Base-by-base conservation (phyloP, 2,888 invertebrate genomes). In the Nipponacmea schrenckii region DNA sequence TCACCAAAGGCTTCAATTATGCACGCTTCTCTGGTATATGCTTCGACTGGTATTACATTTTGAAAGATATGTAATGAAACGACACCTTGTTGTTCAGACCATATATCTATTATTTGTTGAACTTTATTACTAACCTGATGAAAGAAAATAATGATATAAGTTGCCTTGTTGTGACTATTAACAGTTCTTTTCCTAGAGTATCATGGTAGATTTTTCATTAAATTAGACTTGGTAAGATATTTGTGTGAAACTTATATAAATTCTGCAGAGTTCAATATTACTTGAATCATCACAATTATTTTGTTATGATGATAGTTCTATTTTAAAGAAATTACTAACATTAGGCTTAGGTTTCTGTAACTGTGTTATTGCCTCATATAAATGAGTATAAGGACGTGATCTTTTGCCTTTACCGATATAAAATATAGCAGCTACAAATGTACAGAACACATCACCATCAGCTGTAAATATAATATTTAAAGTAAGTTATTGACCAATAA, bases 331-430 rank as follows among this genome's bases (percentile, higher is more conserved):
- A 17, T 14, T n/a, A 45, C 67, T 26, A 72, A 82, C 83, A 77
- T 83, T 80, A 46, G 65, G 64, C 56, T 70, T 71, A 3, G 77
- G 77, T 70, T 79, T 76, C 17, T 75, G 64, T 70, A 74, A 70
- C 10, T 79, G 80, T 64, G 92, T 91, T 72, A 94, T 92, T 0
- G 98, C 97, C 87, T 97, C 96, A 86, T 96, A 95, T 10, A 98
- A 91, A 90, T 98, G 98, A 0, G 93, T 92, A 85, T 96, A 95
- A 0, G 98, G 97, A 7, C 98, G 91, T 0, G 94, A 92, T 39
- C 94, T 92, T 87, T 95, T 96, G 71, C 97, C 97, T 90, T 97
- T 97, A 0, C 98, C 98, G 44, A 99, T 93, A 87, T 99, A 98
- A 89, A 99, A 98, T 75, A 98, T 94, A 0, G 96, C 92, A 66